Evolutionary conservation across 1,140 invertebrate species (phyloP), one percentile per base, ranked within the genome.

Genomic region (Drosophila kurseongensis): DNA sequence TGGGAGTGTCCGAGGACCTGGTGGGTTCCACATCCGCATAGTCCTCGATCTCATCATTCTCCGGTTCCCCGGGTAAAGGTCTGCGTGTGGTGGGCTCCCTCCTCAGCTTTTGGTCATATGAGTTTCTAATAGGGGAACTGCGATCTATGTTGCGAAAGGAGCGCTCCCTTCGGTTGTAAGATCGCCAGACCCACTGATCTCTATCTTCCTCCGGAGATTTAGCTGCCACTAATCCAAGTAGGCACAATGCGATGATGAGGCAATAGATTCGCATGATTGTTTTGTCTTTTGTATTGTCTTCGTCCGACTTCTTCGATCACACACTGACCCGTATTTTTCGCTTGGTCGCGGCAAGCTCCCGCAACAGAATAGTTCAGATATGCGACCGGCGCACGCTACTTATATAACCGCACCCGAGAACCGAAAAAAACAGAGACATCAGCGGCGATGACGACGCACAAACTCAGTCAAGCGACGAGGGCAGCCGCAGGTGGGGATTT

Each of bases 31-130:
- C 66, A 58, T 91, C 90, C 12, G 68, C 60, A 68, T 91, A 91
- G 9, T 91, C 90, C 56, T 91, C 90, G 16, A 91, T 91, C 55
- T 91, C 90, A 57, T 91, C 90, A 52, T 91, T 91, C 45, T 84
- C 90, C 2, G 80, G 75, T 38, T 90, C 73, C 0, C 90, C 90
- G 0, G 90, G 90, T 8, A 91, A 16, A 12, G 90, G 90, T 13
- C 83, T 44, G 2, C 79, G 59, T 0, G 90, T 91, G 0, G 90
- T 91, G 12, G 90, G 90, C 51, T 91, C 90, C 0, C 90, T 67
- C 3, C 69, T 78, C 16, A 80, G 48, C 13, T 85, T 74, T 32
- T 84, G 71, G 18, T 90, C 71, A 10, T 63, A 67, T 5, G 62
- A 47, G 13, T 86, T 86, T 16, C 66, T 55, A 36, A 82, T 72